Conservation (phyloP, 1,140 invertebrate genomes). For the Lordiphosa clarofinis region DNA sequence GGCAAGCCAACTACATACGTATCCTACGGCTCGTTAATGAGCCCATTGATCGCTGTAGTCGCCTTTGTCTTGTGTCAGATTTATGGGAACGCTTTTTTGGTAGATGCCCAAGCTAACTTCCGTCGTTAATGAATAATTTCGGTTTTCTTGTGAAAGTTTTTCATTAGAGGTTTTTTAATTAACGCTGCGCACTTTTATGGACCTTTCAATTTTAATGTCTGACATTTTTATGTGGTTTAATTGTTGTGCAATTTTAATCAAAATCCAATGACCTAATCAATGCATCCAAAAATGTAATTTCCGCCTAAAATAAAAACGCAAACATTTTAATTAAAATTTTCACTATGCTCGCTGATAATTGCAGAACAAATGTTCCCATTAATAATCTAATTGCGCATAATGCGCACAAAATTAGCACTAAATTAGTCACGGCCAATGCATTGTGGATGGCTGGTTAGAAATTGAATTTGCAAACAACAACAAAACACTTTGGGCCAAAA, state of each 20-base stretch:
- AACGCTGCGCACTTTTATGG: constrained; percentile 31
- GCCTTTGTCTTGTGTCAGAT: constrained; percentile 34
- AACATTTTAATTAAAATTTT: constrained; percentile 68
- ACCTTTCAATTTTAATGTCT: constrained; percentile 46
- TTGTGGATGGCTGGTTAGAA: constrained; percentile 33
- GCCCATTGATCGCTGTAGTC: background rate
- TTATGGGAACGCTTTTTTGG: constrained; percentile 26
- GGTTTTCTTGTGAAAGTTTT: background rate
- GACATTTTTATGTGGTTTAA: constrained; percentile 55
- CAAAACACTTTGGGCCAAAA: constrained; percentile 12
- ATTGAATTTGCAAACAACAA: constrained; percentile 55
- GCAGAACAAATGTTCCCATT: constrained; percentile 71
- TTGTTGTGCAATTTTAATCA: constrained; percentile 69
- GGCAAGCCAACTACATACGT: too few species aligned
- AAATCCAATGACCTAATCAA: constrained; percentile 68
- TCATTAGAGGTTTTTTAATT: constrained; percentile 27
- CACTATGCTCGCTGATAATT: constrained; percentile 54
- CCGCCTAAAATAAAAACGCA: constrained; percentile 24
- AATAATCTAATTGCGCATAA: constrained; percentile 77
- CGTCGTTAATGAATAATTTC: background rate
- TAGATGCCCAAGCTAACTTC: constrained; percentile 10
- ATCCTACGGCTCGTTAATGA: constrained; percentile 15
- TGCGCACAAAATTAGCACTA: constrained; percentile 72
- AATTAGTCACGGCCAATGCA: constrained; percentile 65
- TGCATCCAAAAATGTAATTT: constrained; percentile 61